Base-by-base conservation (phyloP, 2,888 invertebrate genomes). In the Drosophila subsilvestris region DNA sequence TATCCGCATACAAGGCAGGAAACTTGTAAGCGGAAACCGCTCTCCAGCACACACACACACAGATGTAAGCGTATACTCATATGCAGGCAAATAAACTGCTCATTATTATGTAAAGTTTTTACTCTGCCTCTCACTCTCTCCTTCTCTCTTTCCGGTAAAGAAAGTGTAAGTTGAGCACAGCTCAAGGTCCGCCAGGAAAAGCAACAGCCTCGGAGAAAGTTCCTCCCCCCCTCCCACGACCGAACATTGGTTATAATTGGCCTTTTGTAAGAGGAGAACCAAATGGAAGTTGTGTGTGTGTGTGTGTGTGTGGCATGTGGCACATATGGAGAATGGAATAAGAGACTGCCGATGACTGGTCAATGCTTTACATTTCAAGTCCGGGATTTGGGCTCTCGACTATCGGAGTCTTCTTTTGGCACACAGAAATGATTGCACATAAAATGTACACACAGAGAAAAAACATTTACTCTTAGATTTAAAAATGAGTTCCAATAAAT, bases 51-150 rank as follows among this genome's bases (percentile, higher is more conserved):
- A 29, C 59, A 50, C 43, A 42, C 63, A 71, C 66, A 63, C 44
- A 29, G 6, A 42, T 12, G 18, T 56, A 56, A 45, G 42, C 45
- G 27, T 44, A 60, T 42, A 62, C 56, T 59, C 60, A 62, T 44
- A 63, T 54, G 55, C 29, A 61, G 63, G 48, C 45, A 75, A 82
- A 86, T 85, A 76, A 86, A 87, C 87, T 78, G 80, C 79, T 86
- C 87, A 86, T 86, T 84, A 86, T 74, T 79, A 88, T 86, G 85
- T 87, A 86, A 84, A 86, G 81, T 86, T 86, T 88, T 75, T 45
- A 60, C 45, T 71, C 55, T 69, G 25, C 25, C 25, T 77, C 79
- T 76, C 6, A 71, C 48, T 57, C 45, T 72, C 67, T 69, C 60
- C 51, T 60, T 61, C 76, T 83, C 80, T 80, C 79, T 76, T 37